Evolutionary conservation across 2,888 invertebrate genomes (phyloP).

Genomic region (Drosophila antonietae): DNA sequence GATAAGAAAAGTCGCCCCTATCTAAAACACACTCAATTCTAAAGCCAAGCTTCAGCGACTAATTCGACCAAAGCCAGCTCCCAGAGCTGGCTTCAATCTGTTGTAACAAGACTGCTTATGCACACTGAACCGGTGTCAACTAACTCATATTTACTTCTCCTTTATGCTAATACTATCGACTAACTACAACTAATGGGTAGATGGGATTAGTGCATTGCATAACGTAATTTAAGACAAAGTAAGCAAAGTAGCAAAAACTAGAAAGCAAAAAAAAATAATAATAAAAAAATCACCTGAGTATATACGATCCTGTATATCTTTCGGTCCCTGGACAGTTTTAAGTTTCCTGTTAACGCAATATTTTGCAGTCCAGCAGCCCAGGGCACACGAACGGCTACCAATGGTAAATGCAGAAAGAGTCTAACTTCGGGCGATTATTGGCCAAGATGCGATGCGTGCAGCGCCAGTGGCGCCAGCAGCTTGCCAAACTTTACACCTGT

Average conservation of each 20-base stretch:
- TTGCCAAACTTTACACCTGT: slow-evolving; percentile 27
- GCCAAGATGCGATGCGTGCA: slow-evolving; percentile 85
- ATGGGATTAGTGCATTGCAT: slow-evolving; percentile 38
- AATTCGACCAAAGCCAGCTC: slow-evolving; percentile 54
- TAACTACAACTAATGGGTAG: slow-evolving; percentile 43
- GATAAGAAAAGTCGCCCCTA: slow-evolving; percentile 20
- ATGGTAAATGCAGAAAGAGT: slow-evolving; percentile 55
- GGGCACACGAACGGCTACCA: slow-evolving; percentile 15
- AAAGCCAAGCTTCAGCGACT: slow-evolving; percentile 47
- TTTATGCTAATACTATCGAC: slow-evolving; percentile 24
- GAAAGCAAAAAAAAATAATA: background rate
- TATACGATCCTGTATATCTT: background rate
- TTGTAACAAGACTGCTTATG: slow-evolving; percentile 65
- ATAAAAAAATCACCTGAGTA: background rate
- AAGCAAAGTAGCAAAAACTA: background rate
- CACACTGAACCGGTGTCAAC: slow-evolving; percentile 29
- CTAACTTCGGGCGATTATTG: slow-evolving; percentile 87
- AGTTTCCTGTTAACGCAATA: slow-evolving; percentile 12
- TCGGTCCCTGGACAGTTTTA: slow-evolving; percentile 6
- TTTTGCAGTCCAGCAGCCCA: slow-evolving; percentile 36
- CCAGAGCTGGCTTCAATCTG: slow-evolving; percentile 35
- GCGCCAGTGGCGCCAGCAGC: slow-evolving; percentile 17
- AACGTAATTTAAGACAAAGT: slow-evolving; percentile 18
- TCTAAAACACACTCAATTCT: slow-evolving; percentile 29
- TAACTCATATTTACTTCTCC: slow-evolving; percentile 48